Evolutionary conservation across 2,113 vertebrate genomes (phyloP).

Genomic region (Heterotilapia buettikoferi): DNA sequence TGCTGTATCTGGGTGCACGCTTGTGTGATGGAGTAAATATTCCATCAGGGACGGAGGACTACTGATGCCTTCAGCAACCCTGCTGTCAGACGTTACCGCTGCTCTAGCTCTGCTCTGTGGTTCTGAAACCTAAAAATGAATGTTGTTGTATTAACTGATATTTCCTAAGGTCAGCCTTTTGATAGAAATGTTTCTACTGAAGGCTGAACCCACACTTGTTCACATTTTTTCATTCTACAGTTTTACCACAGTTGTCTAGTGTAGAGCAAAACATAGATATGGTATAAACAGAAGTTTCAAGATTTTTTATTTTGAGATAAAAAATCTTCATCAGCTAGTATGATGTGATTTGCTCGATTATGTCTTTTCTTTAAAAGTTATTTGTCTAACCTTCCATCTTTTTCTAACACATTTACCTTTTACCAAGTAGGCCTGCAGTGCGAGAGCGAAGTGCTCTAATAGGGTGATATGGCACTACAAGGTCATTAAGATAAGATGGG

Average conservation of each 20-base stretch:
- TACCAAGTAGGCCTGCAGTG: rapidly evolving
- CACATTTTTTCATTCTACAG: background rate
- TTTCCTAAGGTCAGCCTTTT: background rate
- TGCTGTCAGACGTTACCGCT: background rate
- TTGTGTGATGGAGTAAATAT: background rate
- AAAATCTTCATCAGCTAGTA: background rate
- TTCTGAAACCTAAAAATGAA: background rate
- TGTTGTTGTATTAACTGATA: background rate
- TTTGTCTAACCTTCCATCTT: background rate
- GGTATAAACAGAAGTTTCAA: background rate
- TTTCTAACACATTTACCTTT: background rate
- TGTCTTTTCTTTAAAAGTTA: background rate
- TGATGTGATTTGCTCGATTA: background rate
- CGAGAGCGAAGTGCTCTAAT: rapidly evolving
- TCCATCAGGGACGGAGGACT: background rate
- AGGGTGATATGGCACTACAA: background rate
- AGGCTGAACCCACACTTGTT: background rate
- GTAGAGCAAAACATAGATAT: background rate
- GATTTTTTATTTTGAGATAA: background rate
- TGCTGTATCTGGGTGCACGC: background rate
- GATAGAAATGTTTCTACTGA: background rate
- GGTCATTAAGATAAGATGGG: background rate
- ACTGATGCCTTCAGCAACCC: background rate
- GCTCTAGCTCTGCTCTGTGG: background rate
- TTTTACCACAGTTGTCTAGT: background rate